A percentile compares a stretch with the other conserved stretches of the same genome.
These are phyloP conservation scores for Drosophila lacteicornis DNA, from an alignment of 1,140 invertebrate genomes.

Conservation along the genomic window DNA sequence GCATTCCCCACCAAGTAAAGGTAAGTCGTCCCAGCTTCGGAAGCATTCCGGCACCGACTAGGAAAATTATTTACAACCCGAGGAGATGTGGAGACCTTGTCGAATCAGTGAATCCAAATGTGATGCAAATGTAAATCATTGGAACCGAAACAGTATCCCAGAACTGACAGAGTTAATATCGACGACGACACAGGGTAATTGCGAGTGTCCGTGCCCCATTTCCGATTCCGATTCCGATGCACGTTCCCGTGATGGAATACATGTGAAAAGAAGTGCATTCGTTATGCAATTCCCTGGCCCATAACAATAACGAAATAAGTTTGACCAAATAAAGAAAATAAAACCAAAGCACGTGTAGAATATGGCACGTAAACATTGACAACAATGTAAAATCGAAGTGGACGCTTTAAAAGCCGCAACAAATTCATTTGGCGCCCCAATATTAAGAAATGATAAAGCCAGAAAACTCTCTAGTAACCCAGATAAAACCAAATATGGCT, in stretches of 20 bases:
- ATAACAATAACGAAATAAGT: slow-evolving; percentile 19
- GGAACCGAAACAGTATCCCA: neutral
- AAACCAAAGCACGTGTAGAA: slow-evolving; percentile 12
- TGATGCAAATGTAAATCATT: slow-evolving; percentile 21
- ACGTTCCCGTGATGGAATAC: slow-evolving; percentile 47
- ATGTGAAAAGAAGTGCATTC: slow-evolving; percentile 11
- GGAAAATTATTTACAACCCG: neutral
- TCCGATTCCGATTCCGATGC: slow-evolving; percentile 38
- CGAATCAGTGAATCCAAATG: slow-evolving; percentile 30
- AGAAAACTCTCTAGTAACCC: neutral
- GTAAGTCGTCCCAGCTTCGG: neutral
- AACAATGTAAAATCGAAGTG: slow-evolving; percentile 11
- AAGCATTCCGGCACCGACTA: slow-evolving; percentile 1
- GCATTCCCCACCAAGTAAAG: neutral
- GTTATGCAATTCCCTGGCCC: slow-evolving; percentile 25
- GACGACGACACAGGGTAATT: slow-evolving; percentile 26
- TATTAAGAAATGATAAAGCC: neutral
- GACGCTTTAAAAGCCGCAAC: slow-evolving; percentile 17
- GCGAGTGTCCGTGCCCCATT: slow-evolving; percentile 50
- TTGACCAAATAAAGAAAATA: slow-evolving; percentile 8
- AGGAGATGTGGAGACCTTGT: slow-evolving; percentile 7
- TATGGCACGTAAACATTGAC: slow-evolving; percentile 18
- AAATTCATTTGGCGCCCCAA: slow-evolving; percentile 21
- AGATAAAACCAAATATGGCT: too few relatives aligned
- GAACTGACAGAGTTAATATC: slow-evolving; percentile 22